Conservation (phyloP, 2,888 invertebrate species). For the Hipparchia sbordonii region DNA sequence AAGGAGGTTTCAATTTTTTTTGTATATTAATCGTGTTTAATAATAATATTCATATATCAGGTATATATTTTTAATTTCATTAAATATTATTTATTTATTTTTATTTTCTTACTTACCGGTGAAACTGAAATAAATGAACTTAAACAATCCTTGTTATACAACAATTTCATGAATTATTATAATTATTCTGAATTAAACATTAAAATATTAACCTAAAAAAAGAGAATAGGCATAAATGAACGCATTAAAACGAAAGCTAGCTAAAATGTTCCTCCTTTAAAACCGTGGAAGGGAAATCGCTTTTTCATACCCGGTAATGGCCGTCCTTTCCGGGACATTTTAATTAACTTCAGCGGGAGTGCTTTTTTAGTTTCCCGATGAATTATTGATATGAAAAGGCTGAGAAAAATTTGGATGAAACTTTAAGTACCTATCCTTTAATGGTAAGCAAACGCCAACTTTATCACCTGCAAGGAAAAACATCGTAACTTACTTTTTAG, state of each 20-base stretch:
- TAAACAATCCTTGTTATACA: no score
- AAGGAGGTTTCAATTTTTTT: no score
- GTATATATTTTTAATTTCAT: no score
- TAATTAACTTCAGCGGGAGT: constrained; percentile 70
- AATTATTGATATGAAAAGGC: constrained; percentile 62
- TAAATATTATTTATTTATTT: no score
- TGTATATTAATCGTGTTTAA: no score
- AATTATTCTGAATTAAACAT: background rate
- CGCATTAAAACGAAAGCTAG: background rate
- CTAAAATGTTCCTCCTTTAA: constrained; percentile 70
- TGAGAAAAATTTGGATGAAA: constrained; percentile 25
- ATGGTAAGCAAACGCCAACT: background rate
- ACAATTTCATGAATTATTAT: background rate
- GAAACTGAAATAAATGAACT: no score
- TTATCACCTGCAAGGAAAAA: background rate
- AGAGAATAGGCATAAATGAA: background rate
- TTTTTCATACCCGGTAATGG: constrained; percentile 79
- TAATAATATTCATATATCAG: no score
- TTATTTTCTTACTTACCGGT: no score
- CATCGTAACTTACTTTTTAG: no score
- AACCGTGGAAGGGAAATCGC: constrained; percentile 75
- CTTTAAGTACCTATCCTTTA: background rate
- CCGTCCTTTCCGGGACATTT: constrained; percentile 72
- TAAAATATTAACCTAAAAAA: background rate
- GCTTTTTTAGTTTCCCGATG: constrained; percentile 68